A percentile compares a stretch with the other conserved stretches of the same genome.
These are phyloP conservation scores for Drosophila bifasciata DNA, from an alignment of 1,140 invertebrate species.

Conservation along the genomic window DNA sequence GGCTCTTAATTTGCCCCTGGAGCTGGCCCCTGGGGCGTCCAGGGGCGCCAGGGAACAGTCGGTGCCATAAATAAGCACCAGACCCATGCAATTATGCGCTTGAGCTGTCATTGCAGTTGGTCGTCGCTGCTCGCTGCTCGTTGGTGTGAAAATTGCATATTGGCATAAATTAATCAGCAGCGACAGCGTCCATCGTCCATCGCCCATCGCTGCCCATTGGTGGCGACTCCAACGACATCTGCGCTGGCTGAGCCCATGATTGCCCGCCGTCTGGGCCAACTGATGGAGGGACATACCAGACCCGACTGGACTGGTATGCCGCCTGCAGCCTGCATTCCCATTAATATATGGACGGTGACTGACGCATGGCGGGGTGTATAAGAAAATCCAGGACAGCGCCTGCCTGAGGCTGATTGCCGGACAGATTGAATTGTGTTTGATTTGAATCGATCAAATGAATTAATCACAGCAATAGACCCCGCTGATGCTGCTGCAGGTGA, in stretches of 20 bases:
- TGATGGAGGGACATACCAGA: constrained; percentile 3
- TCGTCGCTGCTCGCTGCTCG: too few relatives aligned
- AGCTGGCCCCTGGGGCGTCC: too few relatives aligned
- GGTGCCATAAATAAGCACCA: constrained; percentile 68
- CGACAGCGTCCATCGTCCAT: constrained; percentile 30
- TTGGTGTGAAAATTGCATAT: constrained; percentile 81
- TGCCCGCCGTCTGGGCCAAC: constrained; percentile 23
- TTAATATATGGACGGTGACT: constrained; percentile 31
- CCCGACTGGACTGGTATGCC: constrained; percentile 3
- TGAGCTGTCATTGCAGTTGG: constrained; percentile 70
- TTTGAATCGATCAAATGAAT: constrained; percentile 31
- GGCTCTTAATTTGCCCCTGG: constrained; percentile 38
- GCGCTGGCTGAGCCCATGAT: constrained; percentile 54
- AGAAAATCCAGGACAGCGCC: constrained; percentile 10
- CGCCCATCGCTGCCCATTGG: too few relatives aligned
- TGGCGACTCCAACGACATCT: constrained; percentile 46
- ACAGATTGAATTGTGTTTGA: constrained; percentile 39
- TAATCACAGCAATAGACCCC: constrained; percentile 2
- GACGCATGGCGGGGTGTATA: constrained; percentile 15
- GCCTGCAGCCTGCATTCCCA: constrained; percentile 11
- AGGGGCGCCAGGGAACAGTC: constrained; percentile 15
- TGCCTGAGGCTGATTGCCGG: constrained; percentile 15
- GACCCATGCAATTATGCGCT: constrained; percentile 74
- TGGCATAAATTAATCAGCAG: constrained; percentile 79
- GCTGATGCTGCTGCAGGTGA: too few relatives aligned